phyloP scores from a whole-genome alignment of 2,113 vertebrate genomes.

The Crypturellus undulatus region DNA sequence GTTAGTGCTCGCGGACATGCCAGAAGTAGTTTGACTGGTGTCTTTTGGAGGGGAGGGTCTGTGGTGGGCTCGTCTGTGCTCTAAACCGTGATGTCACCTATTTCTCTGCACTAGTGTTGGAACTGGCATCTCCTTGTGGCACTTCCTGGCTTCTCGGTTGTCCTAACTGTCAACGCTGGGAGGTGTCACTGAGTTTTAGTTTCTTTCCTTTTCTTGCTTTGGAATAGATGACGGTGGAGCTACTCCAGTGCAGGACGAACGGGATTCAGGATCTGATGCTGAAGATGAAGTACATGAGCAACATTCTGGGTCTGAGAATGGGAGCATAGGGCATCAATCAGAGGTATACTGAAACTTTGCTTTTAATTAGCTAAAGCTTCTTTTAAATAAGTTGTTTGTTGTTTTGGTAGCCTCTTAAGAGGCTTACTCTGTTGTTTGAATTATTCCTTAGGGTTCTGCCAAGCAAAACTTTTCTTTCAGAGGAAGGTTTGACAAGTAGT shows the following conservation, averaged over 20 bases:
- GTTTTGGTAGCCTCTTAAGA: background rate
- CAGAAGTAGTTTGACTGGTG: background rate
- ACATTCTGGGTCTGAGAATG: slow-evolving; percentile 82
- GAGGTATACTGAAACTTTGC: slow-evolving; percentile 79
- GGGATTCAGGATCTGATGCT: slow-evolving; percentile 87
- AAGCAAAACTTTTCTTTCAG: background rate
- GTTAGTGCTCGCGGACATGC: rapidly evolving
- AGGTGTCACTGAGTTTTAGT: background rate
- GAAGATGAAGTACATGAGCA: slow-evolving; percentile 86
- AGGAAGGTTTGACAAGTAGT: background rate
- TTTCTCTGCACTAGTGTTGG: background rate
- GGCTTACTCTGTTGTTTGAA: rapidly evolving
- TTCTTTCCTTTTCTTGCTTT: slow-evolving; percentile 45
- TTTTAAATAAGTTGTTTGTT: background rate
- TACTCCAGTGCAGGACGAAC: slow-evolving; percentile 96
- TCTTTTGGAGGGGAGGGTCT: rapidly evolving
- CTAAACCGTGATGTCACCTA: rapidly evolving
- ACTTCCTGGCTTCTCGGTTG: rapidly evolving
- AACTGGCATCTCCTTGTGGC: background rate
- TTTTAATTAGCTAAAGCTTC: background rate
- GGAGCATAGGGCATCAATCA: slow-evolving; percentile 82
- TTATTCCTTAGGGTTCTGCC: background rate
- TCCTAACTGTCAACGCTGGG: background rate
- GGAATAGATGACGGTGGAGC: slow-evolving; percentile 93
- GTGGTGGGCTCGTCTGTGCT: background rate